Evolutionary conservation across 2,797 vertebrate species (phyloP), one percentile per base, ranked within the genome.

Genomic region (Orestias chungarensis): DNA sequence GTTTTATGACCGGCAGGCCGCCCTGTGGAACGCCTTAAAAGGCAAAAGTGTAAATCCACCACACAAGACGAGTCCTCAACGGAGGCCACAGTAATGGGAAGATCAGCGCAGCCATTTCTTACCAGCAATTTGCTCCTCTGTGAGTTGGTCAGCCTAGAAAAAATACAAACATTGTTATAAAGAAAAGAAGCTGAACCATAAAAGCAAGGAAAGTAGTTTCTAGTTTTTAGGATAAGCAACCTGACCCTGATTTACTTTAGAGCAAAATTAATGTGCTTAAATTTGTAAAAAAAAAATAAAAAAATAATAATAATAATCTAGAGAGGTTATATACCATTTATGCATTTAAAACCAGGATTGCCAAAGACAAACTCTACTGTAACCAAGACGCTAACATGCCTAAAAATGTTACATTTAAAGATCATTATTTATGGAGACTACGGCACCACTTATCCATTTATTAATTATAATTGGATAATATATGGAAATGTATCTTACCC

Each of bases 61-160:
- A 80, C 75, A 81, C 78, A 85, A 78, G 72, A 38, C 14, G 14
- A 82, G 85, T 94, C 91, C 90, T 91, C 88, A 86, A 78, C 6
- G 59, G 73, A 80, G 79, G 84, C 83, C 81, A 86, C 74, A 85
- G 81, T 85, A 38, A 78, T 77, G 80, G 33, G 81, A 15, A 77
- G 73, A 81, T 78, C 79, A 89, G 83, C 84, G 81, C 67, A 74
- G 80, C n/a, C 29, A 83, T 86, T 85, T 90, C 96, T 97, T 95
- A 99, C 98, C 98, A 93, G 98, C 98, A 95, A 99, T 99, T 94
- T 99, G 98, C 95, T 99, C 98, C 93, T 99, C 98, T 96, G 98
- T 99, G 94, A 99, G 96, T 93, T 99, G 98, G 93, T 99, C 98
- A 94, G 98, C 98, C 98, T 99, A 92, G 31, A 94, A 94, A 84